These are phyloP conservation scores for Caerostris extrusa DNA, from an alignment of 1,140 invertebrate genomes.

Conservation along the genomic window DNA sequence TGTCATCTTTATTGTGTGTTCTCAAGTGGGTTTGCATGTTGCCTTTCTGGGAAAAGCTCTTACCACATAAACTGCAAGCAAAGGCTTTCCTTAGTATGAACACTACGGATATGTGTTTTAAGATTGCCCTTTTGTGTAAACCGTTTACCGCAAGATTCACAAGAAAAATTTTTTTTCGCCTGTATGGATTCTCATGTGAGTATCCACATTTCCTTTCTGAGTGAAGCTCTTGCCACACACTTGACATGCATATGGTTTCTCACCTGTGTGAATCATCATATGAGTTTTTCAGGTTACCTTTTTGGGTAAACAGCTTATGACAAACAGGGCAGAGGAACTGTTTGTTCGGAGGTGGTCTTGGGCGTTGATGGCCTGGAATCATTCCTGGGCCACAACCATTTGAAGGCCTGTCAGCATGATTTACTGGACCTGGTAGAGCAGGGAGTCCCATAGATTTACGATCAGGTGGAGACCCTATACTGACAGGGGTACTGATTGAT, in stretches of 20 bases:
- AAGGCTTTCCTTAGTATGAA: conserved; percentile 88
- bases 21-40: conserved; percentile 97
- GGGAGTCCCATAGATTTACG: conserved; percentile 74
- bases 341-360: conserved; percentile 78
- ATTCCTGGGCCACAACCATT: conserved; percentile 47
- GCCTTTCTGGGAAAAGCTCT: conserved; percentile 80
- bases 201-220: conserved; percentile 81
- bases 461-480: conserved; percentile 74
- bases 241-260: conserved; percentile 82
- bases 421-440: conserved; percentile 47
- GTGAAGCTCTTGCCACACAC: conserved; percentile 80
- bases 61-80: conserved; percentile 79
- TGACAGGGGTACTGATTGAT: conserved; percentile 69
- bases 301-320: conserved; percentile 79
- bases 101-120: conserved; percentile 97
- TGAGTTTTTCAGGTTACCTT: conserved; percentile 83
- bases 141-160: conserved; percentile 79
- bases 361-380: conserved; percentile 68
- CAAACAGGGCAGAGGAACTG: conserved; percentile 80
- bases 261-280: conserved; percentile 84
- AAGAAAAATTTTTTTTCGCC: conserved; percentile 79
- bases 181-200: conserved; percentile 81
- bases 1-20: conserved; percentile 89
- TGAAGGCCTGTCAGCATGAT: conserved; percentile 68
- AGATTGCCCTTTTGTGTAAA: conserved; percentile 82